These are phyloP conservation scores for Leptinotarsa rubiginosa DNA, from an alignment of 2,888 invertebrate species.

Conservation along the genomic window DNA sequence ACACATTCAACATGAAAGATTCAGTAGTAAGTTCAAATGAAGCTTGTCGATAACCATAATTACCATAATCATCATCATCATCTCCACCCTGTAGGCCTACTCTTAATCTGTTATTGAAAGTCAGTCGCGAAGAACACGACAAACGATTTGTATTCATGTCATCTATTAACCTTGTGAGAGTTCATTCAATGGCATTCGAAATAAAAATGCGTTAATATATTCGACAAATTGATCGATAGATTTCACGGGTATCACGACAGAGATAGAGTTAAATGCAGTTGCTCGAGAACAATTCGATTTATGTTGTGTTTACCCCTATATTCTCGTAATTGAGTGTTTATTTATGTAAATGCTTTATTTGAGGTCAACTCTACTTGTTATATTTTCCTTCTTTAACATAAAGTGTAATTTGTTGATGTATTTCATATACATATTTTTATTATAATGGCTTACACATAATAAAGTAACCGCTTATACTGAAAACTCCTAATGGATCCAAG, in stretches of 20 bases:
- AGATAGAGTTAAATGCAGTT: slow-evolving; percentile 12
- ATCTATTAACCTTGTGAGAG: slow-evolving; percentile 17
- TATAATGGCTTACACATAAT: too few relatives aligned
- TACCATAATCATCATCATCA: slow-evolving; percentile 5
- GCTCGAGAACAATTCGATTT: neutral
- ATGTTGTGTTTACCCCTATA: slow-evolving; percentile 10
- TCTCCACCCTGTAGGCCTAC: slow-evolving; percentile 3
- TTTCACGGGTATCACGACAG: slow-evolving; percentile 14
- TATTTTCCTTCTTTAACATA: too few relatives aligned
- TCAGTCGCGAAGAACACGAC: neutral
- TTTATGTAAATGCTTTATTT: neutral
- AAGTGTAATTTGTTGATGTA: too few relatives aligned
- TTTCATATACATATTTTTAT: too few relatives aligned
- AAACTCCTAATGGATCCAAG: too few relatives aligned
- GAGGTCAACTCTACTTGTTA: neutral
- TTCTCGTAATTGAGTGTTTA: neutral
- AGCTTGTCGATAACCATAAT: neutral
- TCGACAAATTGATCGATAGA: slow-evolving; percentile 20
- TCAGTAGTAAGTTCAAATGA: neutral
- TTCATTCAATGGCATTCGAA: slow-evolving; percentile 19
- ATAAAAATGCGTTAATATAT: slow-evolving; percentile 18
- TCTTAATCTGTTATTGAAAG: neutral
- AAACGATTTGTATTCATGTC: slow-evolving; percentile 19
- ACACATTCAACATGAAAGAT: neutral
- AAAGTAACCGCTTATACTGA: too few relatives aligned